Evolutionary conservation across 1,140 invertebrate genomes (phyloP).

Genomic region (Eulimnadia texana): DNA sequence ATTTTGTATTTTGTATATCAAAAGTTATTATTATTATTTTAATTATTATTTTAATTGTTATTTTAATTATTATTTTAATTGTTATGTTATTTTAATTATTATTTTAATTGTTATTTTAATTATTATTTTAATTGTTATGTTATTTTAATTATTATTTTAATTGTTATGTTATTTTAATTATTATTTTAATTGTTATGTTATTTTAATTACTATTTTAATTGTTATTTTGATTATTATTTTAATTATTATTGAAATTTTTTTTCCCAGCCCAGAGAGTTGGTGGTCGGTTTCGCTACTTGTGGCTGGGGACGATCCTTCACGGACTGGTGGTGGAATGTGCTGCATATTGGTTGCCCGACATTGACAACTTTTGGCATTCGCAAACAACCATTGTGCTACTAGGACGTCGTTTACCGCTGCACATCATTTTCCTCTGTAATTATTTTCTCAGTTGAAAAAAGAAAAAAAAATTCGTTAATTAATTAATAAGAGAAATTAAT

Average conservation of each 20-base stretch:
- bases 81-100: too few relatives aligned
- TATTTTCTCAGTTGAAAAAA: neutral
- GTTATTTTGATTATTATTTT: too few relatives aligned
- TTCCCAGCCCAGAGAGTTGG: conserved; percentile 44
- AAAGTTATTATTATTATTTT: neutral
- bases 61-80: conserved; percentile 11
- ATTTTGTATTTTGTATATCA: neutral
- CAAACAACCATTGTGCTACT: conserved; percentile 54
- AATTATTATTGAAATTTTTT: conserved; percentile 4
- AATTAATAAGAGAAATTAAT: neutral
- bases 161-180: too few relatives aligned
- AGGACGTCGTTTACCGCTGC: conserved; percentile 47
- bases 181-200: too few relatives aligned
- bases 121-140: too few relatives aligned
- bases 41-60: neutral
- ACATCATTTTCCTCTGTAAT: conserved; percentile 55
- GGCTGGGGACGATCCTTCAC: conserved; percentile 49
- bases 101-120: too few relatives aligned
- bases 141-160: too few relatives aligned
- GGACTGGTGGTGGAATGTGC: conserved; percentile 44
- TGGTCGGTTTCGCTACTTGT: conserved; percentile 51
- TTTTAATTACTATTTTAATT: too few relatives aligned
- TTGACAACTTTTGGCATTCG: conserved; percentile 63
- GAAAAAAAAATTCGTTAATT: neutral
- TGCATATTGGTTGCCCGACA: conserved; percentile 42